phyloP scores from a whole-genome alignment of 1,140 invertebrate genomes.

The Schlechtendalia chinensis region DNA sequence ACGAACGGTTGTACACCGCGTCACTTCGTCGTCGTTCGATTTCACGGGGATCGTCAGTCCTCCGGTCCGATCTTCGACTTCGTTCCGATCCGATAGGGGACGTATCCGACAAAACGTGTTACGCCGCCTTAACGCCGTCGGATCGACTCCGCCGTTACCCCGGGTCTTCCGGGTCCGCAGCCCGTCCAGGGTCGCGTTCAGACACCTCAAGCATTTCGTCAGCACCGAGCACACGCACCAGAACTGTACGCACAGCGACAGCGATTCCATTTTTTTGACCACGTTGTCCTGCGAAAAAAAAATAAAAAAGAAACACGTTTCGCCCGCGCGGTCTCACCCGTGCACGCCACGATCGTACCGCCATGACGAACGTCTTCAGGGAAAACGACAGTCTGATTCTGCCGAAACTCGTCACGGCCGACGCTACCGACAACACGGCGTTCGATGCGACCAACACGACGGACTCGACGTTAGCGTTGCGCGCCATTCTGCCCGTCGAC shows the following conservation, averaged over 20 bases:
- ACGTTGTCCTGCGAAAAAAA: slow-evolving; percentile 46
- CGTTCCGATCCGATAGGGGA: too few species aligned
- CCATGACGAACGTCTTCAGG: slow-evolving; percentile 13
- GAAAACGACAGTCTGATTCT: slow-evolving; percentile 33
- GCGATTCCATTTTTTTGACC: slow-evolving; percentile 30
- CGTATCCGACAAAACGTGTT: too few species aligned
- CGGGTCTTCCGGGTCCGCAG: slow-evolving; percentile 25
- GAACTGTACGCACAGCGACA: slow-evolving; percentile 45
- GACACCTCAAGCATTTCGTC: slow-evolving; percentile 34
- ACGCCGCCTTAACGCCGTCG: too few species aligned
- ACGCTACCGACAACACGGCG: slow-evolving; percentile 4
- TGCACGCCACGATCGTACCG: too few species aligned
- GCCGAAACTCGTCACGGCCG: slow-evolving; percentile 29
- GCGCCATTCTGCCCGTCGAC: slow-evolving; percentile 16
- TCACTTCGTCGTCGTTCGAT: too few species aligned
- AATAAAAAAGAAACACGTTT: too few species aligned
- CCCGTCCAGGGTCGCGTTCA: slow-evolving; percentile 31
- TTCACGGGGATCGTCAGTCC: too few species aligned
- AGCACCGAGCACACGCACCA: slow-evolving; percentile 32
- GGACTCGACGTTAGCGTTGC: not conserved
- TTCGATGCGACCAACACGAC: slow-evolving; percentile 27
- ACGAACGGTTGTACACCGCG: too few species aligned
- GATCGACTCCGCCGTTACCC: too few species aligned
- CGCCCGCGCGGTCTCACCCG: too few species aligned
- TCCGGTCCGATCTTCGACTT: too few species aligned